Evolutionary conservation across 2,113 vertebrate genomes (phyloP), one percentile per base, ranked within the genome.

Genomic region (Amazona guildingii): DNA sequence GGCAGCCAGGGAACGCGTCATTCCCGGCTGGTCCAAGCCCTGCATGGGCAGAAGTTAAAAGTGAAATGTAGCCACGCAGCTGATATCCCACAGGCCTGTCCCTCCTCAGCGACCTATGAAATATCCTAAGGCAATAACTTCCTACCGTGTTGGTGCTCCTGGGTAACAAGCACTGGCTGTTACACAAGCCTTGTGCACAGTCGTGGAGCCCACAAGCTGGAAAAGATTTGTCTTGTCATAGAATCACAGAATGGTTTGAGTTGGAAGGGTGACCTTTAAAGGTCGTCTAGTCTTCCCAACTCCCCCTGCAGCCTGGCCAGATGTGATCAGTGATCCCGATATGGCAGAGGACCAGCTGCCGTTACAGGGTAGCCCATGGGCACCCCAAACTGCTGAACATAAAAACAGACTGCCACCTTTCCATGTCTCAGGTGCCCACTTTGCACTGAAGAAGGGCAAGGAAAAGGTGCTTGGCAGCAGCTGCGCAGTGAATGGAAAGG

Each of bases 101-200:
- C 41, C 20, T 62, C 66, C 86, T 89, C 55, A 23, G 77, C 75
- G 51, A 59, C 0, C 0, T 21, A 48, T 35, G 23, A 77, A 51
- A 46, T 54, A 82, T 72, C 67, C 77, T 72, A 35, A 78, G 70
- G 78, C 82, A 90, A 21, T 41, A 29, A 61, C 23, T 91, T 86
- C 21, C 19, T 31, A 17, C n/a, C 0, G 2, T 9, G 27, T 46
- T 48, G 43, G 52, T 84, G 57, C 66, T 84, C 39, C 79, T 79
- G 86, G 80, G 70, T 94, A 96, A 88, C 57, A 79, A 72, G 44
- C 52, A 31, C 49, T 92, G 91, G 74, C 86, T 95, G 66, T 87
- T 92, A 70, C 86, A 95, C 95, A 95, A 95, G 81, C 55, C n/a
- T 83, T 6, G 0, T 72, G 39, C 55, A 57, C 39, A 78, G 77